Base-by-base conservation (phyloP, 2,797 vertebrate genomes). In the Mus minutoides region DNA sequence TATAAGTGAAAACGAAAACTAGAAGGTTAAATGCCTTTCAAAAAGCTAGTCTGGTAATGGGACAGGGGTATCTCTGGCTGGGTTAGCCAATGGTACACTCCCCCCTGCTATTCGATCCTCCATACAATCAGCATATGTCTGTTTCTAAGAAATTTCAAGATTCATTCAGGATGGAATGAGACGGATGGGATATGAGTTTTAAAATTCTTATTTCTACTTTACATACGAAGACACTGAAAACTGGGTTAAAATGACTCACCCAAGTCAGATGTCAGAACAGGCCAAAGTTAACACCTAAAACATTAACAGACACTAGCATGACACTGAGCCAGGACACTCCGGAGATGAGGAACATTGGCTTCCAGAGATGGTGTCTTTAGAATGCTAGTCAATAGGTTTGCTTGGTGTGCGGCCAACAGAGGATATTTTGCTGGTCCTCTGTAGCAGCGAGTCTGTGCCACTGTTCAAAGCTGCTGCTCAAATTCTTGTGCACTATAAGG, bases 401-500 rank as follows among this genome's bases (percentile, higher is more conserved):
- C 95, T 95, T 98, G 94, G 94, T 92, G 89, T 94, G 56, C 46
- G 49, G 54, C 95, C 46, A 71, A 93, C 95, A 97, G 96, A 78
- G 14, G 97, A 97, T 91, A 88, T 94, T 92, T 94, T 6, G 49
- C 90, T 84, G 96, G 90, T 97, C 96, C 90, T 43, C 31, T 96
- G 95, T 90, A 97, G 80, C 40, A 94, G 46, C 80, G 92, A 46
- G 90, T 92, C 96, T 71, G 58, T 92, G 83, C 67, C 95, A 91
- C 92, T 83, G 69, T 96, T 96, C 92, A 94, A 86, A 95, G 92
- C 92, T 67, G 56, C 86, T 86, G 94, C n/a, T 76, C 64, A 78
- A 95, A 77, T 91, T 97, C 83, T 82, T 62, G 3, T 52, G 71
- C 73, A 83, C 76, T 78, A 90, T 95, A 29, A 16, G 96, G 76